Percentiles rank a stretch among this genome's conserved stretches.
phyloP scores from a whole-genome alignment of 1,140 invertebrate genomes.

The Aporrectodea caliginosa region DNA sequence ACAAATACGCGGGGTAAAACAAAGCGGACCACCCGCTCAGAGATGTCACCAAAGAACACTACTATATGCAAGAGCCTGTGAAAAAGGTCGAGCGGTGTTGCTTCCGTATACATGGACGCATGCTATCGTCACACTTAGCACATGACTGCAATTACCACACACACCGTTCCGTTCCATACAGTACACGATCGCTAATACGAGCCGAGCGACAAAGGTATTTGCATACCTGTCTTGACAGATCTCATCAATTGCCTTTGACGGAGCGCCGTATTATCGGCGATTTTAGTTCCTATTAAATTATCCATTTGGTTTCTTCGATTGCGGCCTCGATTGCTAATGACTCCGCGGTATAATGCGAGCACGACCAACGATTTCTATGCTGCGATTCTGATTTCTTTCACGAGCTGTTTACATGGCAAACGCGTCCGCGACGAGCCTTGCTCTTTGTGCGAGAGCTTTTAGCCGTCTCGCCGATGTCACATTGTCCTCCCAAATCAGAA shows the following conservation, averaged over 20 bases:
- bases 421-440: background rate
- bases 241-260: no score
- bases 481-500: background rate
- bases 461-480: no score
- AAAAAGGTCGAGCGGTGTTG: no score
- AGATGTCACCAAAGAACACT: no score
- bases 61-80: no score
- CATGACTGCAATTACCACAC: background rate
- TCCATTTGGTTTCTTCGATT: background rate
- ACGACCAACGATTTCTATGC: background rate
- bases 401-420: background rate
- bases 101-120: no score
- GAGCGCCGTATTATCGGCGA: background rate
- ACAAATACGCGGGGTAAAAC: no score
- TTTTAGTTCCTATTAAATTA: background rate
- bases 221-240: background rate
- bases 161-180: background rate
- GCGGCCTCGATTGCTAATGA: background rate
- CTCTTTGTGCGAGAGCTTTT: background rate
- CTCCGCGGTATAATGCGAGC: no score
- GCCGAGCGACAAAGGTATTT: background rate
- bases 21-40: no score
- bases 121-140: background rate
- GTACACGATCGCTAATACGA: background rate
- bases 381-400: background rate